Evolutionary conservation across 2,888 invertebrate species (phyloP), one percentile per base, ranked within the genome.

Genomic region (Podotricha telesiphe): DNA sequence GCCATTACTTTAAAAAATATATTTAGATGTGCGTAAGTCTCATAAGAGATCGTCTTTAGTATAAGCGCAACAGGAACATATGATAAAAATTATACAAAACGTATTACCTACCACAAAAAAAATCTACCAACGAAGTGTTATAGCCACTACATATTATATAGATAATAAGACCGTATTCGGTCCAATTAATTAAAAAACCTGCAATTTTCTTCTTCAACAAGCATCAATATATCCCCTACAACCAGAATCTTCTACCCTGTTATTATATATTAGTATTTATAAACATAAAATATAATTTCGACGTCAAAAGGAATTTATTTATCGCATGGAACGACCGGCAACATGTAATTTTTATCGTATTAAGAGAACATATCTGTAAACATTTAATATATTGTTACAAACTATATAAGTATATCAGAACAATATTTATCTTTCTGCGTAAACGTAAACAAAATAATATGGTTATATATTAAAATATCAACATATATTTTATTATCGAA

Each of bases 261-360:
- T 80, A 84, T 86, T 85, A 84, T 79, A 81, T 81, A 81, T 80
- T 82, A 83, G 83, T 86, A 86, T 86, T 86, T 86, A 86, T 87
- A 85, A 85, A 86, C 81, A 81, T 84, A 84, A 84, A 86, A 84
- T 83, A 83, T 84, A 84, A 85, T 86, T 85, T 85, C 76, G 74
- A 77, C 80, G 85, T 85, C 85, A 80, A 79, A 73, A 77, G 73
- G 78, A 82, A 81, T 81, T 83, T 82, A 83, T 83, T 83, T 86
- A 84, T 83, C 80, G 81, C 81, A 78, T 77, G 77, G 75, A 76
- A 76, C 71, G 75, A 71, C 72, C 74, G 67, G 76, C 74, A 83
- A 80, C 81, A 71, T 85, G 78, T 84, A 84, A 85, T 86, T 82
- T 85, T 82, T 82, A 81, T 81, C 82, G 79, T 80, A 81, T 84